Percentiles rank a stretch among this genome's conserved stretches.
Conservation (phyloP, 2,113 vertebrate genomes). For the Aspidoscelis tigris region DNA sequence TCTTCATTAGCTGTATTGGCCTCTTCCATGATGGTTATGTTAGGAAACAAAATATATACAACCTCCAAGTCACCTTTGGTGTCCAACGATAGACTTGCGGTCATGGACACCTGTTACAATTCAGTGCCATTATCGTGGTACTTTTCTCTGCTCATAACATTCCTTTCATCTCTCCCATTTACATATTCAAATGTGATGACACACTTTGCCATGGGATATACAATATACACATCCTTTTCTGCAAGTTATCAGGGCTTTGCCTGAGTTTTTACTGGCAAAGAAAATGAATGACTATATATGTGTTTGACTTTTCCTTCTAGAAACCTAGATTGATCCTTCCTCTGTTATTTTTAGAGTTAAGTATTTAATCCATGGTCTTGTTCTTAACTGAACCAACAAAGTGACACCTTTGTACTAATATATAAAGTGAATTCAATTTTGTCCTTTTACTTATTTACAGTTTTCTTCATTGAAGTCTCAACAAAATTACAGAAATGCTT, state of each 20-base stretch:
- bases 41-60: too few species aligned
- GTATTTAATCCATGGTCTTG: neutral
- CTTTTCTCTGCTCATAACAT: too few species aligned
- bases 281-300: neutral
- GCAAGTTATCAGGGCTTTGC: too few species aligned
- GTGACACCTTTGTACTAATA: neutral
- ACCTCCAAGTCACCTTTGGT: too few species aligned
- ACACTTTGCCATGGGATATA: too few species aligned
- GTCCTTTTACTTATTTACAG: neutral
- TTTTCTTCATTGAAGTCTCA: neutral
- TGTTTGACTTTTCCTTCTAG: neutral
- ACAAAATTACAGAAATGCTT: neutral
- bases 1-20: too few species aligned
- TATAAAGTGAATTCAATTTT: neutral
- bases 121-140: too few species aligned
- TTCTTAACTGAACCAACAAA: neutral
- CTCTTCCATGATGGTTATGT: too few species aligned
- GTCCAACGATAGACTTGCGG: too few species aligned
- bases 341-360: neutral
- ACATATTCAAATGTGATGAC: too few species aligned
- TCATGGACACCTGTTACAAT: too few species aligned
- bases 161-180: too few species aligned
- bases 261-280: neutral
- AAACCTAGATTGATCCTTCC: neutral
- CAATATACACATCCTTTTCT: neutral